phyloP scores from a whole-genome alignment of 2,888 invertebrate species.

The Mellilla xanthometata region DNA sequence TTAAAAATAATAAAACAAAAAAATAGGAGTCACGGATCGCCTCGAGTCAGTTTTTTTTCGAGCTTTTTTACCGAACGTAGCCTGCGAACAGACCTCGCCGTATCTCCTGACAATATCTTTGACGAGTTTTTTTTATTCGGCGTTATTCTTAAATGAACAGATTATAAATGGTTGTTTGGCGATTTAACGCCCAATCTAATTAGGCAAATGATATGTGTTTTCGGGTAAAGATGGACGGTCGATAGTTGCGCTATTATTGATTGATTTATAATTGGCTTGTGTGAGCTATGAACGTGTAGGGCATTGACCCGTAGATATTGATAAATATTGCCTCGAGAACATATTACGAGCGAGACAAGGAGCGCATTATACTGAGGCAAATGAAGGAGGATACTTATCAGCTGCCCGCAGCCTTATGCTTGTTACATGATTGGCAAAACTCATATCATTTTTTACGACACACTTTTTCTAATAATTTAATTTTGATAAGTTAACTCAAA shows the following conservation, averaged over 20 bases:
- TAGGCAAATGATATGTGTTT: constrained; percentile 82
- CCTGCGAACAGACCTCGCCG: constrained; percentile 71
- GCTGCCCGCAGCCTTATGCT: constrained; percentile 20
- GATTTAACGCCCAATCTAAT: constrained; percentile 83
- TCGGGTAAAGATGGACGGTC: constrained; percentile 54
- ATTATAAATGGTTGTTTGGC: constrained; percentile 81
- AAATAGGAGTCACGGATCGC: constrained; percentile 82
- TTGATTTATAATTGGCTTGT: constrained; percentile 56
- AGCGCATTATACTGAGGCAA: constrained; percentile 2
- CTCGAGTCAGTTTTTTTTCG: constrained; percentile 75
- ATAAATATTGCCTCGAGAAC: constrained; percentile 19
- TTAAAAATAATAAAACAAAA: constrained; percentile 82
- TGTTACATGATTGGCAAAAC: constrained; percentile 15
- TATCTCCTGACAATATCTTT: constrained; percentile 82
- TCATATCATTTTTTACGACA: constrained; percentile 2
- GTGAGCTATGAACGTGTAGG: constrained; percentile 21
- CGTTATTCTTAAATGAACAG: constrained; percentile 82
- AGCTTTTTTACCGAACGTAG: constrained; percentile 66
- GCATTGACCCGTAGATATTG: constrained; percentile 23
- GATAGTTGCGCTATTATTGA: constrained; percentile 60
- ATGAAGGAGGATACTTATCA: constrained; percentile 30
- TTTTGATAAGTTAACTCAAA: no score
- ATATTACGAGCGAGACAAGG: constrained; percentile 13
- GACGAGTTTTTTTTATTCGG: constrained; percentile 78
- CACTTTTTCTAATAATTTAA: no score